A percentile compares a stretch with the other conserved stretches of the same genome.
Evolutionary conservation across 2,888 invertebrate genomes (phyloP).

Genomic region (Ectemnius continuus): DNA sequence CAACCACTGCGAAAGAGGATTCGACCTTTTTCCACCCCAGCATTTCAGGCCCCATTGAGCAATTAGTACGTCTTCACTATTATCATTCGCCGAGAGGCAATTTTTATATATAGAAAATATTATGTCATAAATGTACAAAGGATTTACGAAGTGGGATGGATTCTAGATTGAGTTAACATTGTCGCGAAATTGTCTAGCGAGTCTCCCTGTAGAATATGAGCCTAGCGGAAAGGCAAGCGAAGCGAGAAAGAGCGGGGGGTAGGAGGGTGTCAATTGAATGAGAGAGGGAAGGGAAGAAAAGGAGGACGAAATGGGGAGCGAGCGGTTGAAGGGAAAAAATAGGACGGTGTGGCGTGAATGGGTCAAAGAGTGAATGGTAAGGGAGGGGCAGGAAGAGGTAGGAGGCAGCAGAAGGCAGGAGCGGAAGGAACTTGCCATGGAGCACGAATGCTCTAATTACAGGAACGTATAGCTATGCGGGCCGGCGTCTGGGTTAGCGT

Average conservation of each 20-base stretch:
- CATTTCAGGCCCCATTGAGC: no score
- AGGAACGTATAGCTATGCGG: conserved; percentile 3
- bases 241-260: conserved; percentile 1
- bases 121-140: no score
- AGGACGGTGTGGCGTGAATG: conserved; percentile 26
- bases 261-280: conserved; percentile 6
- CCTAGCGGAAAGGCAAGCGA: conserved; percentile 12
- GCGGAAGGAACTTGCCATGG: conserved; percentile 5
- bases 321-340: conserved; percentile 1
- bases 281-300: conserved; percentile 4
- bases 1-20: no score
- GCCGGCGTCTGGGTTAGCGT: conserved; percentile 5
- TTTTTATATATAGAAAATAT: no score
- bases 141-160: no score
- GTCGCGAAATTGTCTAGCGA: conserved; percentile 1
- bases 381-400: neutral
- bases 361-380: conserved; percentile 28
- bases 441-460: conserved; percentile 43
- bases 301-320: neutral
- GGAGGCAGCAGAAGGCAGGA: neutral
- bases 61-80: no score
- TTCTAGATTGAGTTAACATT: conserved; percentile 2
- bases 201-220: neutral
- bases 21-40: no score
- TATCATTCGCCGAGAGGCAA: no score